Evolutionary conservation across 2,888 invertebrate genomes (phyloP), one percentile per base, ranked within the genome.

Genomic region (Drosophila leonis): DNA sequence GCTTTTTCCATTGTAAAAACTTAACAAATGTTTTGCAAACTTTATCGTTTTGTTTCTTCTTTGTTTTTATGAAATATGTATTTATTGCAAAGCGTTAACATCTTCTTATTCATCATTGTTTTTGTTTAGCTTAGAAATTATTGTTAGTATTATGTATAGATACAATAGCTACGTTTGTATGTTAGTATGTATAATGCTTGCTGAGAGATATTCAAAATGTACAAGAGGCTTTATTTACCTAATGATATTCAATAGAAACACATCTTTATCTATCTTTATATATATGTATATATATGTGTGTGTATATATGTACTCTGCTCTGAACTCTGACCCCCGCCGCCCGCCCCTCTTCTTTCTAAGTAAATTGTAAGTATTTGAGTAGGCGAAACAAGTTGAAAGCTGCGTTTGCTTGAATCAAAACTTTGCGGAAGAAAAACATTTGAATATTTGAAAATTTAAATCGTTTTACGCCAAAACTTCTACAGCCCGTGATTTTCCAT

Each of bases 1-100:
- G 74, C 57, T 49, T 68, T 70, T 68, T 72, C 72, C 88, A 88
- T 88, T 88, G 86, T 90, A 86, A 90, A 86, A 86, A 86, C 86
- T 86, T 86, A 86, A 86, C 86, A 86, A 90, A 90, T 76, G 76
- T 77, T 89, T 77, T 73, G 80, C 86, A 84, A 84, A 86, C 83
- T 65, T 86, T 82, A 79, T 90, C 59, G 35, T 68, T 74, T 65
- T 72, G 55, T 68, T 67, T 59, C 42, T 71, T 49, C 5, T 65
- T 66, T 52, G 27, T 62, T 56, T 46, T 31, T 52, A 52, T 71
- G 27, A 3, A 37, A 27, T 60, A 65, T 48, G 49, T 68, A 62
- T 67, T 72, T 72, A 70, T 71, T 76, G 79, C 75, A 77, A 82
- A 83, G 85, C 85, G 75, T 67, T 78, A 72, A 75, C 72, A 70